Base-by-base conservation (phyloP, 2,888 invertebrate genomes). In the Hydriomena furcata region DNA sequence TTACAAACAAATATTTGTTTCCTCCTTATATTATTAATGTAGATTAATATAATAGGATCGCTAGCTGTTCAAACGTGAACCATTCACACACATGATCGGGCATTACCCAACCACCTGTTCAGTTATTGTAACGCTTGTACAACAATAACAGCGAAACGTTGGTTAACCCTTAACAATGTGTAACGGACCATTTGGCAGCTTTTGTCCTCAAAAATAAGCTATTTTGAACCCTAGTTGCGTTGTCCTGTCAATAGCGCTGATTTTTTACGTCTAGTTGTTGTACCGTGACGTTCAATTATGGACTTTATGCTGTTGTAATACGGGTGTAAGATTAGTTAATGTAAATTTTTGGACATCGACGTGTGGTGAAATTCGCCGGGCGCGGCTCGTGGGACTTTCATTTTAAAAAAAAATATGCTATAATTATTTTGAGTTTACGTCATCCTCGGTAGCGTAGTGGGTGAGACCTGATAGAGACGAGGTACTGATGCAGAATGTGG, bases 141-240 rank as follows among this genome's bases (percentile, higher is more conserved):
- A 48, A 44, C 47, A 51, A 55, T 59, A 62, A 42, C 52, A 60
- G 53, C 59, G 68, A 67, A 68, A 13, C 37, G 66, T 66, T 70
- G 65, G 71, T 77, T 68, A 76, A 76, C 65, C 69, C 59, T 61
- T 71, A 71, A 80, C 82, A 79, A 82, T 78, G 71, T 73, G 63
- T 76, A 80, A 76, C 76, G 84, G 78, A 64, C 79, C 84, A 85
- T 87, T 87, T 82, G 76, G 73, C 81, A 76, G 76, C 78, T 76
- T 80, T 60, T 63, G 60, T 59, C 38, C 40, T 25, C 42, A 32
- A 43, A 48, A 56, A 52, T 49, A 45, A 17, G 48, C 41, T 23
- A 55, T 48, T 53, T 41, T 51, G 31, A 47, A 52, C 59, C 38
- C 36, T 55, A 58, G 17, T 44, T 35, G 13, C 24, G 13, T 41